These are phyloP conservation scores for Synanthedon vespiformis DNA, from an alignment of 2,888 invertebrate genomes.

Conservation along the genomic window DNA sequence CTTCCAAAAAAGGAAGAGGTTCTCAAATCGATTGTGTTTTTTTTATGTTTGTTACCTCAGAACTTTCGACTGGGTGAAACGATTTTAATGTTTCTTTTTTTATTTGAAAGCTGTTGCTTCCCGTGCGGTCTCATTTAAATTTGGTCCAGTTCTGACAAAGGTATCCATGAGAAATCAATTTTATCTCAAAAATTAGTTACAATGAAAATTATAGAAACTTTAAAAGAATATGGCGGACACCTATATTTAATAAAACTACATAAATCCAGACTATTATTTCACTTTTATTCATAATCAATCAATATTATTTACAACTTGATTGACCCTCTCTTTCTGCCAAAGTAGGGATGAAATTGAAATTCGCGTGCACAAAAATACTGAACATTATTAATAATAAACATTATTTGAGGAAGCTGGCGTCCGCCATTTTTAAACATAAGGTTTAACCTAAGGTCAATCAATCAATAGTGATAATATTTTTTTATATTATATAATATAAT, in stretches of 20 bases:
- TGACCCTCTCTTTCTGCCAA: constrained; percentile 23
- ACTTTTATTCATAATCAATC: constrained; percentile 62
- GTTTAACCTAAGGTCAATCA: constrained; percentile 8
- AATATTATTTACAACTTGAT: constrained; percentile 62
- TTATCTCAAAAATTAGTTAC: too few species aligned
- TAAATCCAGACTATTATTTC: constrained; percentile 53
- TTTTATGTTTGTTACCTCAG: too few species aligned
- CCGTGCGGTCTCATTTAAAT: too few species aligned
- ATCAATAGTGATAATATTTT: constrained; percentile 5
- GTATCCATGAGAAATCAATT: too few species aligned
- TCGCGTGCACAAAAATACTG: constrained; percentile 35
- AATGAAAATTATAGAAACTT: too few species aligned
- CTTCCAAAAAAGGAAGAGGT: too few species aligned
- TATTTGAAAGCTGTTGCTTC: too few species aligned
- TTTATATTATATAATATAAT: constrained; percentile 12
- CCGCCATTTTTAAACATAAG: constrained; percentile 17
- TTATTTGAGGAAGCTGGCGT: constrained; percentile 23
- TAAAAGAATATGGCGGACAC: constrained; percentile 10
- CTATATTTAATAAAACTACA: constrained; percentile 36
- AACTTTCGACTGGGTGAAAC: too few species aligned
- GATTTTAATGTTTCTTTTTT: too few species aligned
- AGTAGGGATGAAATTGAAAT: constrained; percentile 22
- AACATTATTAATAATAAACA: constrained; percentile 26
- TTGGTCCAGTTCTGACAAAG: too few species aligned
- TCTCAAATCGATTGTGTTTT: too few species aligned